These are phyloP conservation scores for Hippocampus abdominalis DNA, from an alignment of 2,113 vertebrate genomes.

Conservation along the genomic window DNA sequence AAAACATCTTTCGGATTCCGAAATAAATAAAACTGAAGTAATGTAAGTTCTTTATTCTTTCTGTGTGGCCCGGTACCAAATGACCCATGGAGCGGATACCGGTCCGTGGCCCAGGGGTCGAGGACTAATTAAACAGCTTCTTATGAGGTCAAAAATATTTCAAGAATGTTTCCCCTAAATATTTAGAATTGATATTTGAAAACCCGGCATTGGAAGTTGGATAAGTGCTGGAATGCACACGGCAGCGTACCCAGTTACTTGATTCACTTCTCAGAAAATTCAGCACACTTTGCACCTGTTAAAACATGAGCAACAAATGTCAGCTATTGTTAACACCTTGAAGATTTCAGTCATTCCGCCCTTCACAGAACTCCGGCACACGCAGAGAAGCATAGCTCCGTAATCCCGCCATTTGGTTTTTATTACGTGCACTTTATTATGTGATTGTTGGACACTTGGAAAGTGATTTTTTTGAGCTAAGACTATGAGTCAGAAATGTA, in stretches of 20 bases:
- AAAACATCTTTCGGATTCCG: no score
- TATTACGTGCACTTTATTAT: conserved; percentile 18
- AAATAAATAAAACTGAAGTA: no score
- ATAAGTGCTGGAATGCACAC: neutral
- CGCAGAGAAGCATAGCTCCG: conserved; percentile 26
- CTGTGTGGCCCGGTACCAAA: no score
- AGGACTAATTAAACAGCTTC: no score
- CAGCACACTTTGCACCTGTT: conserved; percentile 10
- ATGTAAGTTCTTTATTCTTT: no score
- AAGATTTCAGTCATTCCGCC: conserved; percentile 38
- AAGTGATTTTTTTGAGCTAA: conserved; percentile 13
- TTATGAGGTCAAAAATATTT: no score
- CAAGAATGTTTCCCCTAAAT: no score
- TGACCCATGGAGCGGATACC: no score
- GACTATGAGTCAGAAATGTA: neutral
- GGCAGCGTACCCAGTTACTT: neutral
- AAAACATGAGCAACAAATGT: conserved; percentile 7
- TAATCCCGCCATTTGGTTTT: conserved; percentile 37
- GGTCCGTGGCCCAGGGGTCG: no score
- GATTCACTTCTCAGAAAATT: neutral
- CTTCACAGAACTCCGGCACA: conserved; percentile 33
- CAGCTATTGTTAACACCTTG: neutral
- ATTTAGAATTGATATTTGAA: no score
- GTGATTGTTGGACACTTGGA: conserved; percentile 23
- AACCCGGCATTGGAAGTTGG: no score